phyloP scores from a whole-genome alignment of 1,140 invertebrate species.

The Hypothenemus hampei region DNA sequence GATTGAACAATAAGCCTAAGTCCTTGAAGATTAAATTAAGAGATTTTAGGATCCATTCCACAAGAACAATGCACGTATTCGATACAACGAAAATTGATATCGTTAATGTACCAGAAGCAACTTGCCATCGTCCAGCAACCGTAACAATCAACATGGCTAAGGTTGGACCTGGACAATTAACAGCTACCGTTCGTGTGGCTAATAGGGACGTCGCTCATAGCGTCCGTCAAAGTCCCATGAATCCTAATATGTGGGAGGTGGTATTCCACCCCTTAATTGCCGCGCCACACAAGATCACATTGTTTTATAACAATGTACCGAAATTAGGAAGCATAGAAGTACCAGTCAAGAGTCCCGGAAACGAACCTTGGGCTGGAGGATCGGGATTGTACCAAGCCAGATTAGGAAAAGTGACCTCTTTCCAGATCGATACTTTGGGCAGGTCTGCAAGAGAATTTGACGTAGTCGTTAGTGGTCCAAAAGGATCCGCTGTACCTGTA shows the following conservation, averaged over 20 bases:
- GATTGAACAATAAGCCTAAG: slow-evolving; percentile 24
- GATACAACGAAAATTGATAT: slow-evolving; percentile 75
- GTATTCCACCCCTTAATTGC: slow-evolving; percentile 78
- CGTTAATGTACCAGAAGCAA: slow-evolving; percentile 50
- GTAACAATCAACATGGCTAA: slow-evolving; percentile 61
- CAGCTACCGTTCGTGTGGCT: slow-evolving; percentile 67
- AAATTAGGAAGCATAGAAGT: slow-evolving; percentile 43
- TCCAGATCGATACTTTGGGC: slow-evolving; percentile 84
- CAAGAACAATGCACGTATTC: slow-evolving; percentile 71
- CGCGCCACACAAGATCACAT: slow-evolving; percentile 74
- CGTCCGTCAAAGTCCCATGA: slow-evolving; percentile 61
- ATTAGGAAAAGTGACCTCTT: slow-evolving; percentile 73
- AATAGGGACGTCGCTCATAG: slow-evolving; percentile 75
- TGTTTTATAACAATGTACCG: slow-evolving; percentile 72
- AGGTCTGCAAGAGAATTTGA: slow-evolving; percentile 84
- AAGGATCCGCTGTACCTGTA: slow-evolving; percentile 85
- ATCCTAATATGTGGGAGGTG: slow-evolving; percentile 70
- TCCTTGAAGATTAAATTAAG: background rate
- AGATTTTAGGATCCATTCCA: slow-evolving; percentile 35
- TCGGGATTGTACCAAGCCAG: slow-evolving; percentile 75
- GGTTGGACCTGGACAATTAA: slow-evolving; percentile 78
- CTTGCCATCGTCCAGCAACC: slow-evolving; percentile 73
- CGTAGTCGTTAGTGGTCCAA: slow-evolving; percentile 82
- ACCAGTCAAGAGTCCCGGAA: slow-evolving; percentile 67
- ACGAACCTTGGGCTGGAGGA: slow-evolving; percentile 44